Evolutionary conservation across 2,797 vertebrate species (phyloP).

Genomic region (Nannoperca obscura): DNA sequence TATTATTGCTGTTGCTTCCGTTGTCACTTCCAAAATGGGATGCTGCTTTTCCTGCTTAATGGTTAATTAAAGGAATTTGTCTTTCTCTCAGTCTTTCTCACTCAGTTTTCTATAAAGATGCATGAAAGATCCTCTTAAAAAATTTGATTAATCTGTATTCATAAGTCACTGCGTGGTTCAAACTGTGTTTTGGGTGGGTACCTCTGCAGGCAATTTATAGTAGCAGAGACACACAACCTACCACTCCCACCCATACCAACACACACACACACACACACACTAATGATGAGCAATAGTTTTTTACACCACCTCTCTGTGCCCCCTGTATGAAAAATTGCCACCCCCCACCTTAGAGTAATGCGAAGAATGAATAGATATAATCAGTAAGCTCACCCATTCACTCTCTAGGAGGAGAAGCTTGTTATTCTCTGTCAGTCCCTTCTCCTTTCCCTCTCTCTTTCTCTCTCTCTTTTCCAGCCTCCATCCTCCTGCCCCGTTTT

Average conservation of each 20-base stretch:
- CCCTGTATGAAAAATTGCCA: conserved; percentile 51
- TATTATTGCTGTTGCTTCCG: not conserved
- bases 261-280: conserved; percentile 11
- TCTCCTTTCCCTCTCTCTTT: not conserved
- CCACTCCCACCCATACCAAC: conserved; percentile 12
- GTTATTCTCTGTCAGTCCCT: conserved; percentile 50
- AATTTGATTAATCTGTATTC: conserved; percentile 18
- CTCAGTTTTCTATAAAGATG: not conserved
- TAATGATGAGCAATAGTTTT: conserved; percentile 58
- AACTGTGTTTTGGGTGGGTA: conserved; percentile 17
- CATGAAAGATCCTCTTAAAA: not conserved
- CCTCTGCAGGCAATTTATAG: conserved; percentile 49
- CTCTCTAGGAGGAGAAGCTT: conserved; percentile 37
- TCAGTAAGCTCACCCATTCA: conserved; percentile 60
- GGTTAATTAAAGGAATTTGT: conserved; percentile 11
- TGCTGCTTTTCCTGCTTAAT: conserved; percentile 6
- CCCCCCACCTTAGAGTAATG: conserved; percentile 40
- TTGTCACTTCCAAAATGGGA: conserved; percentile 11
- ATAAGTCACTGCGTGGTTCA: conserved; percentile 12
- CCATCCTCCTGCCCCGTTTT: conserved; percentile 28
- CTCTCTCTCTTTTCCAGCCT: not conserved
- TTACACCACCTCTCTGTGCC: conserved; percentile 51
- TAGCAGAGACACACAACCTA: conserved; percentile 9
- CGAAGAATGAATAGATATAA: conserved; percentile 67
- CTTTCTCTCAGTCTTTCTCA: not conserved